phyloP scores from a whole-genome alignment of 2,888 invertebrate genomes.

The Ormyrus nitidulus region DNA sequence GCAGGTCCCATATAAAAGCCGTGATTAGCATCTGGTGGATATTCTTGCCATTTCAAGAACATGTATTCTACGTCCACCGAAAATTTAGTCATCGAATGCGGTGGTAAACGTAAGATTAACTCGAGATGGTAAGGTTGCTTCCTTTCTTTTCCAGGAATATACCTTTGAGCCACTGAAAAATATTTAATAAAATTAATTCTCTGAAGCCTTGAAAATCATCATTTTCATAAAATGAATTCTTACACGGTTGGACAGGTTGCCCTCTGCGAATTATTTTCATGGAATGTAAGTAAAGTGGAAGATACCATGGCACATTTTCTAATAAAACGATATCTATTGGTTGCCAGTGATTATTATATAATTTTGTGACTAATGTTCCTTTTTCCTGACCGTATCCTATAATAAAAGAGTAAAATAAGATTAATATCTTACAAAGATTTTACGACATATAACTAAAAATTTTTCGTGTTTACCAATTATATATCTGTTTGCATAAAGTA shows the following conservation, averaged over 20 bases:
- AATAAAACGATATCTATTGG: slow-evolving; percentile 87
- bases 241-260: slow-evolving; percentile 78
- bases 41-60: slow-evolving; percentile 99
- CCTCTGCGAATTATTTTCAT: slow-evolving; percentile 81
- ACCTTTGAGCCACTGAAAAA: slow-evolving; percentile 73
- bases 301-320: slow-evolving; percentile 94
- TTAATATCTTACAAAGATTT: not conserved
- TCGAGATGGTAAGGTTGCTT: slow-evolving; percentile 92
- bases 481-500: slow-evolving; percentile 86
- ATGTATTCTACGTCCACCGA: slow-evolving; percentile 95
- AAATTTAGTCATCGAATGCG: slow-evolving; percentile 87
- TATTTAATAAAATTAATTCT: no score
- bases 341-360: slow-evolving; percentile 88
- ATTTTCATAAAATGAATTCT: slow-evolving; percentile 31
- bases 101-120: slow-evolving; percentile 86
- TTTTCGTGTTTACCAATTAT: slow-evolving; percentile 77
- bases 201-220: no score
- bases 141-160: slow-evolving; percentile 89
- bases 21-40: slow-evolving; percentile 99
- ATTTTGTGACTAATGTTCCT: slow-evolving; percentile 91
- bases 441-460: not conserved
- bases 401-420: not conserved
- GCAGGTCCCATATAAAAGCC: slow-evolving; percentile 97
- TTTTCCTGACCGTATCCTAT: slow-evolving; percentile 92
- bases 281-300: slow-evolving; percentile 93